These are phyloP conservation scores for Aviceda subcristata DNA, from an alignment of 2,113 vertebrate genomes.

Conservation along the genomic window DNA sequence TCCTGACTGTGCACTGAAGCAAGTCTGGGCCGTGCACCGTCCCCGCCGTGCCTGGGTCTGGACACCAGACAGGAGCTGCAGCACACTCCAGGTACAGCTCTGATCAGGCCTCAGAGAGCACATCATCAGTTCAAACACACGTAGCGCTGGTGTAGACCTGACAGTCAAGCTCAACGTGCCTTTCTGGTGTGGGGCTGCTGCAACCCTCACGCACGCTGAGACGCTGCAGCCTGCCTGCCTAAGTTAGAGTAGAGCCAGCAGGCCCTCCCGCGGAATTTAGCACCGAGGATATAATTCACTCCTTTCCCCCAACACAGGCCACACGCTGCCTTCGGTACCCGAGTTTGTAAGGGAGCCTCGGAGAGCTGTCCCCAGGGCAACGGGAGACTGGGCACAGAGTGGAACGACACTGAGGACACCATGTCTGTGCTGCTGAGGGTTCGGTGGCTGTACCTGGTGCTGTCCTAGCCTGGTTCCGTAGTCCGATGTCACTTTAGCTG, in stretches of 20 bases:
- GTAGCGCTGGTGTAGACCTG: not conserved
- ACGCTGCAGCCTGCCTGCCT: too few relatives aligned
- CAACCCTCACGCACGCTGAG: not conserved
- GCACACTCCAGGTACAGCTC: not conserved
- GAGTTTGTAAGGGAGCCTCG: not conserved
- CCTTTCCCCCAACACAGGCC: not conserved
- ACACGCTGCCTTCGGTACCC: not conserved
- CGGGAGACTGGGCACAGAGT: not conserved
- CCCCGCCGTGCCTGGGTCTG: not conserved
- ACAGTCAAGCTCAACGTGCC: not conserved
- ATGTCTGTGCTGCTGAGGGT: not conserved
- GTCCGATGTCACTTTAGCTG: not conserved
- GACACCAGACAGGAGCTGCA: not conserved
- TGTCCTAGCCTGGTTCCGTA: not conserved
- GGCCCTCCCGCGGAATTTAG: not conserved
- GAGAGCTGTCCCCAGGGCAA: not conserved
- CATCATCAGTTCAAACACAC: not conserved
- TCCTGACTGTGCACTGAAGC: not conserved
- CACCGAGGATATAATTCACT: not conserved
- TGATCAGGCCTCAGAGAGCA: not conserved
- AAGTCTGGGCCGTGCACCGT: too few relatives aligned
- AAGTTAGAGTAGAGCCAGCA: too few relatives aligned
- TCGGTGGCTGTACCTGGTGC: not conserved
- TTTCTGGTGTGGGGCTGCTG: not conserved
- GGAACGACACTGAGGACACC: not conserved